Base-by-base conservation (phyloP, 2,888 invertebrate species). In the Drosophila infuscata region DNA sequence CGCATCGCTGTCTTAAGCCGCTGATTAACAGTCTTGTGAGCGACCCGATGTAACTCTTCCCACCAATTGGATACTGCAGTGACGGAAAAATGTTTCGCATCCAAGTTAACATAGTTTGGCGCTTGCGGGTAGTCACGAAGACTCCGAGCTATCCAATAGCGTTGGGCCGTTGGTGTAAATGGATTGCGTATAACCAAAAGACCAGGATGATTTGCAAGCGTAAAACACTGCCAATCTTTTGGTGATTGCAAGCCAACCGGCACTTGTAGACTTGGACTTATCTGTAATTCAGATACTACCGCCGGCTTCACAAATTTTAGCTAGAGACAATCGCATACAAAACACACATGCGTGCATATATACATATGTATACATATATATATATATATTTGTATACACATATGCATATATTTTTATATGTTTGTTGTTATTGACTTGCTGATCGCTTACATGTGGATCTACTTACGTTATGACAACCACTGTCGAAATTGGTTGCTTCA, bases 171-270 rank as follows among this genome's bases (percentile, higher is more conserved):
- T 9, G 93, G 79, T 35, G 96, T 96, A 91, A 98, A 99, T 20
- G 98, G 98, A 93, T 98, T 98, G 83, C 94, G 94, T 69, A 99
- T 96, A 60, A 97, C 95, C 80, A 97, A 93, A 58, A 98, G 94
- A n/a, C 98, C 97, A 70, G 96, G 95, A 76, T 95, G 94, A 43
- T 94, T 91, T n/a, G 87, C 82, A 32, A 97, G 93, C 75, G 94
- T 94, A 90, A 94, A 96, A 46, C 95, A 92, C 84, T 94, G 93
- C 97, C 97, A 97, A 43, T 94, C 91, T 33, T 92, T 81, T 0
- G 92, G 70, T 12, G 94, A 91, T 74, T 75, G 69, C 12, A 92
- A 59, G 0, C 92, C 92, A 30, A 72, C 59, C 3, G 88, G 86
- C 29, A 78, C n/a, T 15, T 20, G 25, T 12, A 29, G 8, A 25